Evolutionary conservation across 2,797 vertebrate genomes (phyloP).

Genomic region (Malurus splendens): DNA sequence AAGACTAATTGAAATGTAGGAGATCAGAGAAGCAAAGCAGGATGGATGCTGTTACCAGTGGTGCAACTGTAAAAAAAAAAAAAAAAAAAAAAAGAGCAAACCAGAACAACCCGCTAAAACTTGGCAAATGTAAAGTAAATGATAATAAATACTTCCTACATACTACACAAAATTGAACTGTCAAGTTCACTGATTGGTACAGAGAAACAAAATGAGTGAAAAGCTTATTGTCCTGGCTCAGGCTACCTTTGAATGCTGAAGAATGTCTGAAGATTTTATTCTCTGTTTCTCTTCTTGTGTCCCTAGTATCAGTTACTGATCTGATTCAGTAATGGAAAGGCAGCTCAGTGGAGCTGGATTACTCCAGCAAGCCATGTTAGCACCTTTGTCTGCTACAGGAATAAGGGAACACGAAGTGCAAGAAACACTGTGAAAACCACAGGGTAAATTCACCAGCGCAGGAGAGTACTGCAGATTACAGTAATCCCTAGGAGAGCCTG

Average conservation of each 20-base stretch:
- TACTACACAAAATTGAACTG: not conserved
- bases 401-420: rapidly evolving
- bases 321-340: not conserved
- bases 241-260: not conserved
- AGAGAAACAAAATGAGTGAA: not conserved
- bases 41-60: not conserved
- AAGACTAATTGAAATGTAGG: not conserved
- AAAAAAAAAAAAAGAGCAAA: not conserved
- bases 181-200: not conserved
- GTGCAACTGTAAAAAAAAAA: not conserved
- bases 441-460: not conserved
- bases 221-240: not conserved
- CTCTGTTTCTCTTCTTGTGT: not conserved
- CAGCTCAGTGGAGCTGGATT: not conserved
- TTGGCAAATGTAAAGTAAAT: not conserved
- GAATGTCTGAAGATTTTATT: not conserved
- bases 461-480: not conserved
- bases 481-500: not conserved
- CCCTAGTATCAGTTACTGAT: not conserved
- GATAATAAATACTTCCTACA: not conserved
- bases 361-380: not conserved
- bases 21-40: not conserved
- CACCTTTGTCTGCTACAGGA: rapidly evolving
- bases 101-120: not conserved
- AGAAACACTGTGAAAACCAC: not conserved